Evolutionary conservation across 2,113 vertebrate genomes (phyloP).

Genomic region (Gobiocypris rarus): DNA sequence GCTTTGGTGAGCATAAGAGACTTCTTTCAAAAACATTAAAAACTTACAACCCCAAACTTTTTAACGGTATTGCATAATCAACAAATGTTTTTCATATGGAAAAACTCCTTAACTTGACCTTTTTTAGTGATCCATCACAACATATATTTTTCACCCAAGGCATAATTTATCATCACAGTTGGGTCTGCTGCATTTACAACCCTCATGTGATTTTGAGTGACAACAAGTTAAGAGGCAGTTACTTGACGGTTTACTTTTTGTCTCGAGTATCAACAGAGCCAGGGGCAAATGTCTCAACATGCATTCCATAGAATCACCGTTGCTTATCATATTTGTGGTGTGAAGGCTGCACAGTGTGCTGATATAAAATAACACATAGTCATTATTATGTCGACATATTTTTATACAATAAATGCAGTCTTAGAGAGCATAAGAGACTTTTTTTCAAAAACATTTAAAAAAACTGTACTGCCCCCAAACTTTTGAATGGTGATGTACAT

Average conservation of each 20-base stretch:
- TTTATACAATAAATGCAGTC: background rate
- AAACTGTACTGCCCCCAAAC: background rate
- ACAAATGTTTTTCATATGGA: background rate
- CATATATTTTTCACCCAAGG: background rate
- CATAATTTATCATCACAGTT: background rate
- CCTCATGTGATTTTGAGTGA: constrained; percentile 27
- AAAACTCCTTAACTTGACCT: background rate
- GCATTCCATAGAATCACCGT: constrained; percentile 44
- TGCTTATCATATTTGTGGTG: constrained; percentile 14
- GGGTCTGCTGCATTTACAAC: constrained; percentile 5
- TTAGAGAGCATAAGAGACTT: background rate
- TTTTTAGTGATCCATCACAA: background rate
- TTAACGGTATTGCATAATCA: background rate
- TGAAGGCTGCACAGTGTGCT: background rate
- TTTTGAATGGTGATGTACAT: background rate
- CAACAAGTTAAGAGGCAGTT: constrained; percentile 42
- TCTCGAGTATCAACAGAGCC: constrained; percentile 58
- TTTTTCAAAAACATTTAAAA: background rate
- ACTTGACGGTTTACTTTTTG: constrained; percentile 57
- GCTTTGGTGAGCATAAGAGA: too few relatives aligned
- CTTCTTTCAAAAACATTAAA: too few relatives aligned
- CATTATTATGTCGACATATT: too few relatives aligned
- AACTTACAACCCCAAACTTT: background rate
- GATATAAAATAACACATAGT: background rate
- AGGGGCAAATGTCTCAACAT: constrained; percentile 47